A percentile compares a stretch with the other conserved stretches of the same genome.
Evolutionary conservation across 2,797 vertebrate species (phyloP).

Genomic region (Lagorchestes hirsutus): DNA sequence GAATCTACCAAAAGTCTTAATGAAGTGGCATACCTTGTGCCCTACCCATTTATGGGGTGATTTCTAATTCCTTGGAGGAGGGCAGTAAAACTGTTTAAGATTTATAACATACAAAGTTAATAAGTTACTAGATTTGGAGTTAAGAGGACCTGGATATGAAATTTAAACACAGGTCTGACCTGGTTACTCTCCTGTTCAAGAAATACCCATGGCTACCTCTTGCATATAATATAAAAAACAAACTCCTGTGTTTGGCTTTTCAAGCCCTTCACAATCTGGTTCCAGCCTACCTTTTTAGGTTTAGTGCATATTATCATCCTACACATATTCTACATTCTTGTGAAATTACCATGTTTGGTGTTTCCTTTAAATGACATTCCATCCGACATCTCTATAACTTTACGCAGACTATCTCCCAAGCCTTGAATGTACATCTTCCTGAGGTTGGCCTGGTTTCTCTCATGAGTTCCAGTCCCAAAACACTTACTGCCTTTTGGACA

Average conservation of each 20-base stretch:
- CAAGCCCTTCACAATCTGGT: background rate
- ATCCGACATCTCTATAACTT: background rate
- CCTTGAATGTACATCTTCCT: background rate
- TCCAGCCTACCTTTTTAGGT: background rate
- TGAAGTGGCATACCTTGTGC: background rate
- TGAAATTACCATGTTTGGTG: background rate
- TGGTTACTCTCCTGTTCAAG: background rate
- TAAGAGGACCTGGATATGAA: background rate
- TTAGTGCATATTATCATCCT: background rate
- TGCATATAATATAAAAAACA: background rate
- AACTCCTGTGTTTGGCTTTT: background rate
- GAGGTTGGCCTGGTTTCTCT: background rate
- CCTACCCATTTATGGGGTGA: background rate
- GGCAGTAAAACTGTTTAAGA: background rate
- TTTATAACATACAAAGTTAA: background rate
- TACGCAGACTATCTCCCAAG: background rate
- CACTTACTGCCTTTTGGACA: background rate
- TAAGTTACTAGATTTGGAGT: background rate
- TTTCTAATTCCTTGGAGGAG: background rate
- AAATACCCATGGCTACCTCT: background rate
- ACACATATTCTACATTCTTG: background rate
- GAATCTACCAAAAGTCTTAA: background rate
- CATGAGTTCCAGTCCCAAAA: background rate
- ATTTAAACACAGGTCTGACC: background rate
- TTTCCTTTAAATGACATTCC: background rate